Evolutionary conservation across 2,888 invertebrate genomes (phyloP).

Genomic region (Piscicola geometra): DNA sequence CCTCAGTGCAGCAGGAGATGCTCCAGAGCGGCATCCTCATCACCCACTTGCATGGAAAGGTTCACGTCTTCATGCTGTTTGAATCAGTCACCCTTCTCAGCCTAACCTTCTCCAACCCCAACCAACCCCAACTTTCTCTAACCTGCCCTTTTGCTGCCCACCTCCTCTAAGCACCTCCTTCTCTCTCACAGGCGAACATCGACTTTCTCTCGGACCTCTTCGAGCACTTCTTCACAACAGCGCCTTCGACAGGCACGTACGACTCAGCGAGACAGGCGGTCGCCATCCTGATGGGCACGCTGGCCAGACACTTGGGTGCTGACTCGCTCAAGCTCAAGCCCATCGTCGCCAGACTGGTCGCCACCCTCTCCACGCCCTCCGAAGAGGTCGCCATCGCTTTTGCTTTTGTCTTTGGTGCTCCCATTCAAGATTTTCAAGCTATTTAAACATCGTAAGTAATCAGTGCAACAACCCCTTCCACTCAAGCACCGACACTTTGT

Average conservation of each 20-base stretch:
- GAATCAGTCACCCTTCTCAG: too few species aligned
- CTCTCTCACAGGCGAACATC: slow-evolving; percentile 58
- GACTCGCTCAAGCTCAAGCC: slow-evolving; percentile 83
- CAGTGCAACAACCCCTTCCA: not conserved
- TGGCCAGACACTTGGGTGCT: slow-evolving; percentile 90
- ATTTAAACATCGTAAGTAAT: not conserved
- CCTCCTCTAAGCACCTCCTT: not conserved
- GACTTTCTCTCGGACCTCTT: slow-evolving; percentile 80
- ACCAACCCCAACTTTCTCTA: not conserved
- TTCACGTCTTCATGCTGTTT: too few species aligned
- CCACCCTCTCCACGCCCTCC: slow-evolving; percentile 89
- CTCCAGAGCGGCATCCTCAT: slow-evolving; percentile 84
- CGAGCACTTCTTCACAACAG: slow-evolving; percentile 85
- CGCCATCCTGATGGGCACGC: slow-evolving; percentile 90
- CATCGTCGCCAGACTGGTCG: slow-evolving; percentile 83
- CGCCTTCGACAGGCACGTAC: slow-evolving; percentile 80
- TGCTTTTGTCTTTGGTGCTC: not conserved
- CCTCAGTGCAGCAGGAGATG: slow-evolving; percentile 80
- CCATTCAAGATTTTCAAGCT: too few species aligned
- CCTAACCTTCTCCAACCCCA: not conserved
- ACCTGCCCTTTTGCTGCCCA: not conserved
- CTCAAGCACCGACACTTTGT: not conserved
- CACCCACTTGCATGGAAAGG: slow-evolving; percentile 87
- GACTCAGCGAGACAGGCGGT: slow-evolving; percentile 93
- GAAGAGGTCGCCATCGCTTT: slow-evolving; percentile 66